A percentile compares a stretch with the other conserved stretches of the same genome.
These are phyloP conservation scores for Diarsia rubi DNA, from an alignment of 2,888 invertebrate species.

Conservation along the genomic window DNA sequence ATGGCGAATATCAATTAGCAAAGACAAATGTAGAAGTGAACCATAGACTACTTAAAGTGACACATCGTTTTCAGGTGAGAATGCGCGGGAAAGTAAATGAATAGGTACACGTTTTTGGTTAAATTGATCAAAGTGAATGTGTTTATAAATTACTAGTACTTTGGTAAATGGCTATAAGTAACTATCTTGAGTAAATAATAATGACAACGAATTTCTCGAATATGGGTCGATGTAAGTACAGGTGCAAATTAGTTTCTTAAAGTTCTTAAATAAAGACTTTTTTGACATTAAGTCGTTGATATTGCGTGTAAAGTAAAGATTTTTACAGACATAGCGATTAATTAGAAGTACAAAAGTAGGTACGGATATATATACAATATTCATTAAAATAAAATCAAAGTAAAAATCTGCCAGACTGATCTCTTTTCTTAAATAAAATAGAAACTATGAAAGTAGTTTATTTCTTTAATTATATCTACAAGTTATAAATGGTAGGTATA, in stretches of 20 bases:
- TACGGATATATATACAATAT: no score
- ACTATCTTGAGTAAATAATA: slow-evolving; percentile 16
- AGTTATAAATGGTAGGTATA: no score
- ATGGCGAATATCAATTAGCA: slow-evolving; percentile 42
- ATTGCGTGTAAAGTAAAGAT: background rate
- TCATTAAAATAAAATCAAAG: background rate
- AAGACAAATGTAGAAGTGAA: slow-evolving; percentile 27
- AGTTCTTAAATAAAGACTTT: slow-evolving; percentile 3
- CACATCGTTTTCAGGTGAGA: slow-evolving; percentile 28
- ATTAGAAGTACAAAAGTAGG: background rate
- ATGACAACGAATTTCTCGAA: slow-evolving; percentile 14
- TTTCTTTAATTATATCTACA: no score
- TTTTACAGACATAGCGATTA: background rate
- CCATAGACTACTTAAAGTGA: slow-evolving; percentile 47
- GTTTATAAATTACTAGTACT: slow-evolving; percentile 25
- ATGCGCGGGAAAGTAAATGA: slow-evolving; percentile 44
- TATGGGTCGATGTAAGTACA: slow-evolving; percentile 23
- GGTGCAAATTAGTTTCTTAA: slow-evolving; percentile 25
- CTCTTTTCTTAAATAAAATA: background rate
- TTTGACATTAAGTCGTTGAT: background rate
- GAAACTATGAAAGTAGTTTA: background rate
- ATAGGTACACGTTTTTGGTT: slow-evolving; percentile 9
- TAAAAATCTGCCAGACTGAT: background rate
- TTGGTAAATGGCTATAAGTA: slow-evolving; percentile 5
- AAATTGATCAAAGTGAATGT: slow-evolving; percentile 20